A percentile compares a stretch with the other conserved stretches of the same genome.
These are phyloP conservation scores for Vidua macroura DNA, from an alignment of 2,113 vertebrate genomes.

Conservation along the genomic window DNA sequence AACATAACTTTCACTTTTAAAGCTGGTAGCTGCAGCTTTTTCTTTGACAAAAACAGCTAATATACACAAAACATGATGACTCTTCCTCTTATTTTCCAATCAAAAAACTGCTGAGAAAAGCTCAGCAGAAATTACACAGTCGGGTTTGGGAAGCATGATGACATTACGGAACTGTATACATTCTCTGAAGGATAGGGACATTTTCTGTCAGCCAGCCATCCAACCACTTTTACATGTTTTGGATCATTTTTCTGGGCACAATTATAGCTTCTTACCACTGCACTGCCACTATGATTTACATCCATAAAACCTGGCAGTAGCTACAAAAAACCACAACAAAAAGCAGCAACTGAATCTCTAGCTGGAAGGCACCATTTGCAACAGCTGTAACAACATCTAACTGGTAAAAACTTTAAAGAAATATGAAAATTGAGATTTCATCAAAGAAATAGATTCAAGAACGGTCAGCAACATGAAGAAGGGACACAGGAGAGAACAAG, in stretches of 20 bases:
- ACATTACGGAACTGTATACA: fast-evolving
- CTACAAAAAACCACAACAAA: not conserved
- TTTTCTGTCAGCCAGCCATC: not conserved
- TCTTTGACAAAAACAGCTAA: not conserved
- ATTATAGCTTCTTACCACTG: not conserved
- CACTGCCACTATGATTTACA: not conserved
- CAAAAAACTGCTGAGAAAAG: not conserved
- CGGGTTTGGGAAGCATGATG: not conserved
- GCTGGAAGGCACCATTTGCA: not conserved
- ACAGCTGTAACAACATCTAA: fast-evolving
- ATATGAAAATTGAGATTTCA: not conserved
- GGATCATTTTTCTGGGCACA: not conserved
- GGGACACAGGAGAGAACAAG: not conserved
- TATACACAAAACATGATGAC: not conserved
- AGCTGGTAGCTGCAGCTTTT: not conserved
- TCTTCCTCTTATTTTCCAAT: not conserved
- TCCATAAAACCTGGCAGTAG: not conserved
- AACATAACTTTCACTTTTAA: not conserved
- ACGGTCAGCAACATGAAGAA: not conserved
- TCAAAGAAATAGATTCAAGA: not conserved
- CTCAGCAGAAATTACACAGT: not conserved
- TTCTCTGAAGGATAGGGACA: not conserved
- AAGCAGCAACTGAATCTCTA: not conserved
- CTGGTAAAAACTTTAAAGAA: not conserved
- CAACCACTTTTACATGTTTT: not conserved